These are phyloP conservation scores for Corydoras maculifer DNA, from an alignment of 2,113 vertebrate genomes.

Conservation along the genomic window DNA sequence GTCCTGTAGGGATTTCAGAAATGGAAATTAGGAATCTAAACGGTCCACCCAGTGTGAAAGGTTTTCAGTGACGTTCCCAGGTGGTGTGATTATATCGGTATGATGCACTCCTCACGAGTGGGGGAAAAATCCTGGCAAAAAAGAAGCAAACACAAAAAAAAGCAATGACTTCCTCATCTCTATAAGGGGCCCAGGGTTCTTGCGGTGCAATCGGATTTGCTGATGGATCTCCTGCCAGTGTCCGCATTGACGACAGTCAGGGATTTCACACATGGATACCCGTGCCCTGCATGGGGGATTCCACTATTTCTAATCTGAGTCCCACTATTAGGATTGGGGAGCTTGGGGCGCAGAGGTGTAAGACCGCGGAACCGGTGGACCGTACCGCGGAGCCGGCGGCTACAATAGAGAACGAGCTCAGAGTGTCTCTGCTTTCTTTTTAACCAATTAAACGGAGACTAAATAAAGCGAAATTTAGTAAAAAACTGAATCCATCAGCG, in stretches of 20 bases:
- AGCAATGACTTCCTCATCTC: constrained; percentile 49
- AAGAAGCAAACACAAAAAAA: constrained; percentile 61
- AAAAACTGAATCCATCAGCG: constrained; percentile 65
- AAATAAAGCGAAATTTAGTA: constrained; percentile 64
- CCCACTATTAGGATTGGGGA: constrained; percentile 56
- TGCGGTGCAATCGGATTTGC: constrained; percentile 64
- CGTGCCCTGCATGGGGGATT: constrained; percentile 46
- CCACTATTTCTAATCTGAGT: constrained; percentile 62
- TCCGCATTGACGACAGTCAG: constrained; percentile 62
- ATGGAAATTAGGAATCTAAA: no score
- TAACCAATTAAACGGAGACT: constrained; percentile 61
- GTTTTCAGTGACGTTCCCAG: no score
- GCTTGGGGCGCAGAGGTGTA: constrained; percentile 61
- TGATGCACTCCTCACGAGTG: constrained; percentile 47
- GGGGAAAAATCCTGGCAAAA: constrained; percentile 60
- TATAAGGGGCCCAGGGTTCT: constrained; percentile 57
- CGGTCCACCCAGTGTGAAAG: no score
- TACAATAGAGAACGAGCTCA: constrained; percentile 46
- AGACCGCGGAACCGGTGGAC: constrained; percentile 57
- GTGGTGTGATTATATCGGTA: constrained; percentile 64
- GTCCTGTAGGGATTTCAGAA: no score
- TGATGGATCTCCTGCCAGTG: constrained; percentile 60
- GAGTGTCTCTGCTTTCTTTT: constrained; percentile 49
- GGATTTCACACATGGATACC: constrained; percentile 57
- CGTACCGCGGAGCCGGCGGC: constrained; percentile 58